Evolutionary conservation across 1,140 invertebrate species (phyloP).

Genomic region (Diachasmimorpha longicaudata): DNA sequence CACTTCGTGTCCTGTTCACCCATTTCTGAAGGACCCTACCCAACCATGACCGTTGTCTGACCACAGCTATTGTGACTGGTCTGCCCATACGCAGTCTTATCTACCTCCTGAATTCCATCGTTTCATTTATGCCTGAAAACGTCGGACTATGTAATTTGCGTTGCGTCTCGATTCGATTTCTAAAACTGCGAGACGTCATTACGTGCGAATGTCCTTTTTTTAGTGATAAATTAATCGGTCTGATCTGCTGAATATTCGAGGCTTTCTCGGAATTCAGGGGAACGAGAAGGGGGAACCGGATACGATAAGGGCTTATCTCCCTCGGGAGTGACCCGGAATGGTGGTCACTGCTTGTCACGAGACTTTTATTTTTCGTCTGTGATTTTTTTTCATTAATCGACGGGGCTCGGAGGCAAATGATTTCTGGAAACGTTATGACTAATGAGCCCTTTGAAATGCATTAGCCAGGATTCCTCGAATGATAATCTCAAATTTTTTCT

Average conservation of each 20-base stretch:
- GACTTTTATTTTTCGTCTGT: not conserved
- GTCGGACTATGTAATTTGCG: not conserved
- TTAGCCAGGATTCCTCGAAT: too few species aligned
- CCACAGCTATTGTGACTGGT: conserved; percentile 31
- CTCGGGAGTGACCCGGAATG: conserved; percentile 33
- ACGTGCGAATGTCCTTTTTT: not conserved
- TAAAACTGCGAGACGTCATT: not conserved
- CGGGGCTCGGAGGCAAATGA: too few species aligned
- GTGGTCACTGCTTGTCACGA: not conserved
- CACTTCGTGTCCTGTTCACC: conserved; percentile 57
- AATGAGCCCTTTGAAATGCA: too few species aligned
- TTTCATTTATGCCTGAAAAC: not conserved
- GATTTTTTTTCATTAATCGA: not conserved
- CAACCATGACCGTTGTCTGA: conserved; percentile 53
- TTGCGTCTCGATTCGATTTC: not conserved
- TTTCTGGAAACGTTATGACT: too few species aligned
- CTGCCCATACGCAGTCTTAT: conserved; percentile 20
- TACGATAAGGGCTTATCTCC: conserved; percentile 57
- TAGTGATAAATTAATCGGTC: not conserved
- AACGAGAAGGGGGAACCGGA: conserved; percentile 51
- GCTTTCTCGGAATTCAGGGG: conserved; percentile 43
- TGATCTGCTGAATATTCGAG: conserved; percentile 27
- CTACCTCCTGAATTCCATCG: not conserved
- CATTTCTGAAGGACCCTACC: conserved; percentile 59
- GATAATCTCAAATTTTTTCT: too few species aligned